Percentiles rank a stretch among this genome's conserved stretches.
These are phyloP conservation scores for Oreortyx pictus DNA, from an alignment of 2,797 vertebrate species.

Conservation along the genomic window DNA sequence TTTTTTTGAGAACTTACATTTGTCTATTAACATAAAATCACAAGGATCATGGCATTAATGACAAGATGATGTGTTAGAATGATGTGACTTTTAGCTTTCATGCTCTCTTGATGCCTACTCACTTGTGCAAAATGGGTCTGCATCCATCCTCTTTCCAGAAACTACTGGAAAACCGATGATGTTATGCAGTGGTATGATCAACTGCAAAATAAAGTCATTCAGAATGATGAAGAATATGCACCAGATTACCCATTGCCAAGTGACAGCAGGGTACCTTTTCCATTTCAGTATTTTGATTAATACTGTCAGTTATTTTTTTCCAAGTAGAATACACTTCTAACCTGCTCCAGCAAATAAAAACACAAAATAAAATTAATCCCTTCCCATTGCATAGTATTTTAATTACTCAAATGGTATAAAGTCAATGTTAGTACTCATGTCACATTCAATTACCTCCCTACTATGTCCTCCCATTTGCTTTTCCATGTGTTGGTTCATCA, in stretches of 20 bases:
- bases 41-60: neutral
- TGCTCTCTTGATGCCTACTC: neutral
- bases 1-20: neutral
- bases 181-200: neutral
- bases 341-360: constrained; percentile 54
- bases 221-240: neutral
- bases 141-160: neutral
- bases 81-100: neutral
- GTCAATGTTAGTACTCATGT: constrained; percentile 84
- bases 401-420: constrained; percentile 66
- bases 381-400: constrained; percentile 62
- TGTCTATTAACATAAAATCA: neutral
- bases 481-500: constrained; percentile 81
- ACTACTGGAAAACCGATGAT: neutral
- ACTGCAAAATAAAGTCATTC: neutral
- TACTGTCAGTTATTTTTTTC: neutral
- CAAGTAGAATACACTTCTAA: constrained; percentile 4
- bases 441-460: constrained; percentile 83
- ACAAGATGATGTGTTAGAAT: neutral
- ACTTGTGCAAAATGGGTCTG: neutral
- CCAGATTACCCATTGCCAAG: neutral
- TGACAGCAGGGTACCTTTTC: neutral
- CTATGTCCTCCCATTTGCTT: constrained; percentile 79
- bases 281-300: neutral
- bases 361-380: constrained; percentile 53